Conservation (phyloP, 2,797 vertebrate species). For the Notoglanidium macrostoma region DNA sequence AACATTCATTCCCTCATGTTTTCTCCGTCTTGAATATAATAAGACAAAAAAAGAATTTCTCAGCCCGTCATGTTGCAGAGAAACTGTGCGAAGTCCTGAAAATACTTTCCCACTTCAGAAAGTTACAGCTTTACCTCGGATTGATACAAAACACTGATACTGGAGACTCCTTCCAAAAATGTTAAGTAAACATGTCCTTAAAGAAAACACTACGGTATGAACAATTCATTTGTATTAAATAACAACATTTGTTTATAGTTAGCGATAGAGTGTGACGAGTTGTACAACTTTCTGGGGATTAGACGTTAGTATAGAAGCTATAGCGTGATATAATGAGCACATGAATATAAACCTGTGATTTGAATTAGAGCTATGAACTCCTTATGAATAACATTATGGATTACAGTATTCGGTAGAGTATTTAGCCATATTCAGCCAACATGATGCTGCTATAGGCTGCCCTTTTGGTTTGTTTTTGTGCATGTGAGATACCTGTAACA, state of each 20-base stretch:
- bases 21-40: background rate
- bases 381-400: background rate
- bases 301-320: background rate
- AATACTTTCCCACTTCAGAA: background rate
- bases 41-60: background rate
- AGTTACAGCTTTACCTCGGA: background rate
- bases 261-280: no score
- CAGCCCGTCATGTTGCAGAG: background rate
- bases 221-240: background rate
- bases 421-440: background rate
- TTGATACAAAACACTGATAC: background rate
- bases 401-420: background rate
- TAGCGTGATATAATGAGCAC: background rate
- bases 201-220: background rate
- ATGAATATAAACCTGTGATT: background rate
- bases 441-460: background rate
- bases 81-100: background rate
- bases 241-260: no score
- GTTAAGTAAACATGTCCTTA: background rate
- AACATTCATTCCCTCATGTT: background rate
- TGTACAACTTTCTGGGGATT: background rate
- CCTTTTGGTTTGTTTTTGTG: background rate
- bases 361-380: background rate
- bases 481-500: background rate
- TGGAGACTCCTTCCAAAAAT: background rate